A percentile compares a stretch with the other conserved stretches of the same genome.
phyloP scores from a whole-genome alignment of 2,113 vertebrate species.

The Sceloporus tristichus region DNA sequence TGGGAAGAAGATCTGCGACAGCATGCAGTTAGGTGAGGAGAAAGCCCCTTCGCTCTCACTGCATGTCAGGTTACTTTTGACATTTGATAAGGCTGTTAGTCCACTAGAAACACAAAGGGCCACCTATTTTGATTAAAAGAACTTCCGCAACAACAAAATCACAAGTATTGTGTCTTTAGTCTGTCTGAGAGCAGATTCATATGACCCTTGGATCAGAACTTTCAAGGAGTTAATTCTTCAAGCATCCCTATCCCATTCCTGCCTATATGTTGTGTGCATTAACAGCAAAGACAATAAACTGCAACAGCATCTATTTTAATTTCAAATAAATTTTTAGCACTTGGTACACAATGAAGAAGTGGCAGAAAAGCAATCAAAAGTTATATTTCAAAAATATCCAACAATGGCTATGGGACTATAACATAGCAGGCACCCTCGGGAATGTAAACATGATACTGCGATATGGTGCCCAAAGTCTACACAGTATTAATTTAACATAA shows the following conservation, averaged over 20 bases:
- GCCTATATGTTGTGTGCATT: not conserved
- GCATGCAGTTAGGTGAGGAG: too few species aligned
- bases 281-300: not conserved
- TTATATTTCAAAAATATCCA: constrained; percentile 38
- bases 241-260: constrained; percentile 2
- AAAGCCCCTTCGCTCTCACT: too few species aligned
- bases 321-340: constrained; percentile 12
- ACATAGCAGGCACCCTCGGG: constrained; percentile 43
- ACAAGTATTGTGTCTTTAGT: too few species aligned
- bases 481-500: constrained; percentile 50
- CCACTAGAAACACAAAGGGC: too few species aligned
- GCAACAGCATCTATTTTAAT: not conserved
- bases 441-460: constrained; percentile 45
- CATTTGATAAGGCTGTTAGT: too few species aligned
- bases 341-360: constrained; percentile 41
- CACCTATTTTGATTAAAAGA: too few species aligned
- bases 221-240: not conserved
- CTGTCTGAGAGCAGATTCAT: too few species aligned
- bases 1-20: too few species aligned
- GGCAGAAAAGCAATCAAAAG: not conserved
- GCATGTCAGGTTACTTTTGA: too few species aligned
- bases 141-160: too few species aligned
- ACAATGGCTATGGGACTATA: not conserved
- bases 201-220: not conserved
- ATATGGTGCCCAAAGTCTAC: constrained; percentile 13